Base-by-base conservation (phyloP, 2,888 invertebrate species). In the Ischnus inquisitorius region DNA sequence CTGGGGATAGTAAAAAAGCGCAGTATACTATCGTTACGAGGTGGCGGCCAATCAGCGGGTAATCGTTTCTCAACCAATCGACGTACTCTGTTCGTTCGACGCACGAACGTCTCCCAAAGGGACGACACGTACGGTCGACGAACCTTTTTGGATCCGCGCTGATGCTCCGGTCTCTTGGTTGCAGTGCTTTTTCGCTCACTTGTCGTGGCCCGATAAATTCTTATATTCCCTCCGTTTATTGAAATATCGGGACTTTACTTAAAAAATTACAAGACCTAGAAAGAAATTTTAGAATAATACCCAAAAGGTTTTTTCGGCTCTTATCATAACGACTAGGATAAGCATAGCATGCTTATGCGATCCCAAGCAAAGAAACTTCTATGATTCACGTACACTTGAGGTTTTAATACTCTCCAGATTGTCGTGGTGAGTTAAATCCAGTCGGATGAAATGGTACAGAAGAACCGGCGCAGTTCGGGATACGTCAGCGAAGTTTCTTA, bases 331-430 rank as follows among this genome's bases (percentile, higher is more conserved):
- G 19, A 51, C 10, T 34, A 34, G 8, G 4, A 16, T 6, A 51
- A 8, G 22, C n/a, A 51, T 16, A 22, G 8, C 19, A 10, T 19
- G 19, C 12, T 19, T 14, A 46, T 16, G 16, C 43, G 51, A 39
- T 46, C 8, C 51, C 51, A 60, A 62, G 67, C 43, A 16, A 54
- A 60, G 46, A 78, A 74, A 65, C 51, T 54, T 68, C 19, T 46
- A 14, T 43, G 81, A 39, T 83, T 88, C 88, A 88, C 88, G 88
- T 89, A 87, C 83, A 83, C 43, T 22, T 28, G 28, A 74, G 83
- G 86, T 89, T 88, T 88, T 90, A 90, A 90, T 90, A 88, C 87
- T 84, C 60, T 79, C 68, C 71, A 83, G 84, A 46, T 78, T 82
- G 87, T 87, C 86, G 78, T 80, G 67, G 69, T 71, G 75, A 79